These are phyloP conservation scores for Stenolophus ochropezus DNA, from an alignment of 2,888 invertebrate genomes.

Conservation along the genomic window DNA sequence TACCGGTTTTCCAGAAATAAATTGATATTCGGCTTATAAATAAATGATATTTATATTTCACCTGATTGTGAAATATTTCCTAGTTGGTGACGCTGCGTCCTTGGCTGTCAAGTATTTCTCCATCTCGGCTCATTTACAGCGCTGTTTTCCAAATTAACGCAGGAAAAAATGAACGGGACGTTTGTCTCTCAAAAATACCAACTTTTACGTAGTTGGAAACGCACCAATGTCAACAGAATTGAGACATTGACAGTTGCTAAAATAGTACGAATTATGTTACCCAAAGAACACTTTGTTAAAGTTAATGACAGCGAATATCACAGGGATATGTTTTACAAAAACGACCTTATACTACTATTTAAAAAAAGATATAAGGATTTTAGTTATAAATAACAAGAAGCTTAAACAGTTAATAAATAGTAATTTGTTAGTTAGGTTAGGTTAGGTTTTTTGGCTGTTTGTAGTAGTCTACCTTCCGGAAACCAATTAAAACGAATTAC, in stretches of 20 bases:
- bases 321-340: no score
- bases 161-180: neutral
- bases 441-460: no score
- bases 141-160: constrained; percentile 12
- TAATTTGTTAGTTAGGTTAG: no score
- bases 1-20: no score
- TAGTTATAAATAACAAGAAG: no score
- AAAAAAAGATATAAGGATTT: no score
- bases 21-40: neutral
- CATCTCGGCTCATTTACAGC: neutral
- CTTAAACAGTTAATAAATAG: no score
- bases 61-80: constrained; percentile 17
- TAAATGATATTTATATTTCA: constrained; percentile 2
- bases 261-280: neutral
- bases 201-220: neutral
- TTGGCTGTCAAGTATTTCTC: constrained; percentile 2
- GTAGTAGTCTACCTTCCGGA: no score
- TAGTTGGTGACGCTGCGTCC: constrained; percentile 7
- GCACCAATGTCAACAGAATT: neutral
- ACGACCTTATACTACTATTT: no score
- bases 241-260: neutral
- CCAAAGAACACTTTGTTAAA: no score
- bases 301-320: no score
- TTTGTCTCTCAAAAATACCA: neutral
- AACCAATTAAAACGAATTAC: no score